phyloP scores from a whole-genome alignment of 1,140 invertebrate genomes.

The Drosophila dunni region DNA sequence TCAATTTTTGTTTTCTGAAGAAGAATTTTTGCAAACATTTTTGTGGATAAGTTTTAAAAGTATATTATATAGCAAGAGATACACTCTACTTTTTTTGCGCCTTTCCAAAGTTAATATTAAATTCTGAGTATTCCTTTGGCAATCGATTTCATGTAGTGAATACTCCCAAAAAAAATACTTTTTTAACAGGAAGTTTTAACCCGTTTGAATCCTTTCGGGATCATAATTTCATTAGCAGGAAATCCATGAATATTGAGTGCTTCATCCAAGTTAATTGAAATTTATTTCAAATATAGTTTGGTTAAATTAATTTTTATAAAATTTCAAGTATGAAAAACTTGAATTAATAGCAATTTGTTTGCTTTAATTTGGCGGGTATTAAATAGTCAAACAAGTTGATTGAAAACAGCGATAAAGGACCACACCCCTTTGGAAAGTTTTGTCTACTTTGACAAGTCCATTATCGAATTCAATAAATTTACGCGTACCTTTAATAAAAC shows the following conservation, averaged over 20 bases:
- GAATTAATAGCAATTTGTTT: background rate
- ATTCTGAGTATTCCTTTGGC: background rate
- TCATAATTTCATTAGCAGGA: conserved; percentile 55
- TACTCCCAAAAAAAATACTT: background rate
- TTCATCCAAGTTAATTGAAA: conserved; percentile 33
- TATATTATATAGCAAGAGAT: no score
- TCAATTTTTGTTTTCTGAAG: no score
- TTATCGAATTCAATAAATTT: conserved; percentile 61
- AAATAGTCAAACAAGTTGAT: background rate
- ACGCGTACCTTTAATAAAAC: conserved; percentile 34
- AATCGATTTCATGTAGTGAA: background rate
- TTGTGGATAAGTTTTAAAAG: no score
- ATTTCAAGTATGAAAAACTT: conserved; percentile 4
- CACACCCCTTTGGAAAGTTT: conserved; percentile 7
- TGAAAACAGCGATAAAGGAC: background rate
- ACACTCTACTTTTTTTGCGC: no score
- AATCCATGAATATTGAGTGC: conserved; percentile 34
- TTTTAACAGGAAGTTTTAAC: background rate
- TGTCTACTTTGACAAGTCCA: background rate
- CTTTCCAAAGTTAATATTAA: background rate
- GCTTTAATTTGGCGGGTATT: background rate
- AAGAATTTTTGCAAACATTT: no score
- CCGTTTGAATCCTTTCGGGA: conserved; percentile 20
- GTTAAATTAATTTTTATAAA: conserved; percentile 6
- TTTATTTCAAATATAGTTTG: conserved; percentile 10